Conservation (phyloP, 2,113 vertebrate genomes). For the Hypanus sabinus region DNA sequence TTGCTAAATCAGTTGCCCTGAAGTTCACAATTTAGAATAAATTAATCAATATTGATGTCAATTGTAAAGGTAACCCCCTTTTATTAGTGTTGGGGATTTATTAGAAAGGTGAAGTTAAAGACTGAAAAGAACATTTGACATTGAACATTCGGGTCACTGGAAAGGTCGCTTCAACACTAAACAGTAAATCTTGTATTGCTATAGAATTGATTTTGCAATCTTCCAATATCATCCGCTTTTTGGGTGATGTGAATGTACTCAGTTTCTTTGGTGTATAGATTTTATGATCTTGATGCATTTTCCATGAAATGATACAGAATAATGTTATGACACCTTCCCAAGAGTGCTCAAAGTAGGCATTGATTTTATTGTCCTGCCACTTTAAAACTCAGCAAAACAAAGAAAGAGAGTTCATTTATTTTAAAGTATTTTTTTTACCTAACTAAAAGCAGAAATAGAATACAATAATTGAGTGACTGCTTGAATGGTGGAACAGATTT, state of each 20-base stretch:
- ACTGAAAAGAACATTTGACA: slow-evolving; percentile 64
- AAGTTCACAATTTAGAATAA: slow-evolving; percentile 62
- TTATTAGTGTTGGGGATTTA: slow-evolving; percentile 58
- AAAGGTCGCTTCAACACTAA: slow-evolving; percentile 55
- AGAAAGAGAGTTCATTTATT: too few relatives aligned
- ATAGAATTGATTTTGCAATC: slow-evolving; percentile 47
- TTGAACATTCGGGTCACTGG: slow-evolving; percentile 64
- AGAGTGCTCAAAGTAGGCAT: background rate
- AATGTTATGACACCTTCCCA: background rate
- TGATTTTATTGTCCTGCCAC: slow-evolving; percentile 3
- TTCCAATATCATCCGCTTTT: slow-evolving; percentile 4
- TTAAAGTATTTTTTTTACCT: background rate
- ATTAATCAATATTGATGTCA: slow-evolving; percentile 68
- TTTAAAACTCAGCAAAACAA: background rate
- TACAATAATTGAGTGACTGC: background rate
- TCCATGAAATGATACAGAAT: background rate
- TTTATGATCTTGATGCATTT: slow-evolving; percentile 19
- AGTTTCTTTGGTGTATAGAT: background rate
- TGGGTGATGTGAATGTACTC: slow-evolving; percentile 10
- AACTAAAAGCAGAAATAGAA: background rate
- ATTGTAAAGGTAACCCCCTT: slow-evolving; percentile 55
- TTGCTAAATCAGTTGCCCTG: slow-evolving; percentile 65
- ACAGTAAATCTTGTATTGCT: slow-evolving; percentile 54
- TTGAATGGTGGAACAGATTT: too few relatives aligned
- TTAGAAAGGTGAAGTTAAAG: slow-evolving; percentile 64